Evolutionary conservation across 2,888 invertebrate species (phyloP), one percentile per base, ranked within the genome.

Genomic region (Leucophenga maculata): DNA sequence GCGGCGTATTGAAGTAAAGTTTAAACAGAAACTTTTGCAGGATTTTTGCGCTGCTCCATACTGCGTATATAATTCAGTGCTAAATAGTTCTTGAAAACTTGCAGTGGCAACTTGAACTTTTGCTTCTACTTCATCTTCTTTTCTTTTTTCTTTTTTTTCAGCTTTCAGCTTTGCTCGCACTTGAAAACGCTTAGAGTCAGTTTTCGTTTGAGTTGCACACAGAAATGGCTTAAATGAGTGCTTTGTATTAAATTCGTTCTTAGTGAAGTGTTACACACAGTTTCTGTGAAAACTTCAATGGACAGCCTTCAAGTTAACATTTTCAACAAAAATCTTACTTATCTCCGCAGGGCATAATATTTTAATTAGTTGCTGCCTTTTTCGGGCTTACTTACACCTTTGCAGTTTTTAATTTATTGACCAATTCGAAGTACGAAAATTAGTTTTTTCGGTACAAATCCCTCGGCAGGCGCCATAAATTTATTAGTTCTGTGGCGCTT

Each of bases 1-100:
- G 18, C n/a, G 18, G 50, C n/a, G 50, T 11, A 50, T 50, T 16
- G 18, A 50, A 50, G 18, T n/a, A 50, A 50, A 50, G 50, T 50
- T 50, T 50, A 50, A 18, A 16, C 18, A 50, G 48, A 64, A 64
- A 64, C 62, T 64, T 64, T 64, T 11, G 11, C 20, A 0, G 62
- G 62, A 46, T 64, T 64, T 64, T 16, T 44, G 32, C 3, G 62
- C 3, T 39, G 39, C 11, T 64, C n/a, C n/a, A 46, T 44, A 64
- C 26, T 64, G 14, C 20, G 14, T 46, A n/a, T n/a, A 48, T 64
- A 64, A 64, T 64, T 64, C 46, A 64, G 62, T 64, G 62, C 62
- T 64, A 64, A 64, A 64, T 64, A 64, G 62, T 64, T 64, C 46
- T 64, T 64, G 62, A 48, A 48, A 64, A 64, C 46, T 64, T 59